These are phyloP conservation scores for Sebastes kiyomatsui DNA, from an alignment of 2,797 vertebrate species.

Conservation along the genomic window DNA sequence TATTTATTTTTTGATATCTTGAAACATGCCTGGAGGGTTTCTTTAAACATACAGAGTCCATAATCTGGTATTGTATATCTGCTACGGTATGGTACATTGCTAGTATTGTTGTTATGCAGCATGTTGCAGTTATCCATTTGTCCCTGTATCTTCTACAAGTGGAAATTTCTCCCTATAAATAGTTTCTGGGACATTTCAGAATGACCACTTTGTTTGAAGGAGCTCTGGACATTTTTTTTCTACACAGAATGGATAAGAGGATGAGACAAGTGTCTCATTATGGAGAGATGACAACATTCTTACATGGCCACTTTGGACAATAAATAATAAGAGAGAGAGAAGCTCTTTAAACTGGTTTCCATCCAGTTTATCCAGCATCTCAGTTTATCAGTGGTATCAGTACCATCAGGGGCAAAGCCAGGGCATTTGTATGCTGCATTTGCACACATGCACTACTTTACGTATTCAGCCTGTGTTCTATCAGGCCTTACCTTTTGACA, in stretches of 20 bases:
- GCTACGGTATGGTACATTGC: too few relatives aligned
- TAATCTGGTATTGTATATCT: background rate
- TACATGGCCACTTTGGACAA: background rate
- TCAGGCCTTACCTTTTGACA: background rate
- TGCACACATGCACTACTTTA: background rate
- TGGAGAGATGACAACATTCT: background rate
- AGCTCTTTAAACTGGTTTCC: background rate
- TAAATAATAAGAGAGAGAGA: background rate
- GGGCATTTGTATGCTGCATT: background rate
- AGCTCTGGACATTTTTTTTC: background rate
- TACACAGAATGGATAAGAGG: background rate
- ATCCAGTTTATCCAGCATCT: background rate
- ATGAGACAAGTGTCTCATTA: slow-evolving; percentile 1
- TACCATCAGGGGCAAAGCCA: background rate
- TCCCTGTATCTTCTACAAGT: background rate
- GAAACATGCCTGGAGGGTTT: too few relatives aligned
- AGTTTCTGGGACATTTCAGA: slow-evolving; percentile 1
- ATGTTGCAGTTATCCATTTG: background rate
- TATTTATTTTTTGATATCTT: too few relatives aligned
- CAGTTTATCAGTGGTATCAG: background rate
- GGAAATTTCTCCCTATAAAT: background rate
- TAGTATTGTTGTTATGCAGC: background rate
- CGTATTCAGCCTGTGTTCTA: background rate
- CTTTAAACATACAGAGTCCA: background rate
- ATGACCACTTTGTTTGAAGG: background rate